Evolutionary conservation across 2,888 invertebrate genomes (phyloP).

Genomic region (Tipula helvola): DNA sequence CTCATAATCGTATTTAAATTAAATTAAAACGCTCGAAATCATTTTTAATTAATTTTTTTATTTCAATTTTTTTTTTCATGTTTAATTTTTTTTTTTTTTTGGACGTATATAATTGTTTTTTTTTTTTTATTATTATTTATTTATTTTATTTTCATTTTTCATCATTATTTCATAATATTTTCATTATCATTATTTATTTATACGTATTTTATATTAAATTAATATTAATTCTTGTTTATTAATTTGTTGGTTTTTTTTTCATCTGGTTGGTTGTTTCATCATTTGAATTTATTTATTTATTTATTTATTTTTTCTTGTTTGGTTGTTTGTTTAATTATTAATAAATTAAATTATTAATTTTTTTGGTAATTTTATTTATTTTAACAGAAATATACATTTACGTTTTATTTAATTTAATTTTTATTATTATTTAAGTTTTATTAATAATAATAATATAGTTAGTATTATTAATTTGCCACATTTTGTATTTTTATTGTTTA

Average conservation of each 20-base stretch:
- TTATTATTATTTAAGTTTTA: neutral
- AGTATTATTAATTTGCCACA: neutral
- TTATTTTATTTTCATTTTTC: neutral
- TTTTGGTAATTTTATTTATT: neutral
- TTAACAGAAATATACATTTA: slow-evolving; percentile 4
- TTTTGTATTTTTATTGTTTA: neutral
- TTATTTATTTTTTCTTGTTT: neutral
- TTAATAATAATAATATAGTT: neutral
- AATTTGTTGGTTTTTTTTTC: neutral
- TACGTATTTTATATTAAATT: neutral
- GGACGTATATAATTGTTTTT: neutral
- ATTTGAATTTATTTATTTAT: neutral
- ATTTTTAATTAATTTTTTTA: neutral
- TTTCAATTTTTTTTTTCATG: neutral
- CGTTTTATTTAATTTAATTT: neutral
- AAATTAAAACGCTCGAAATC: neutral
- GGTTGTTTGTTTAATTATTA: neutral
- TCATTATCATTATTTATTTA: neutral
- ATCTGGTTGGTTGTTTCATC: neutral
- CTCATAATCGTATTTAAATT: neutral
- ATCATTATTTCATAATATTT: neutral
- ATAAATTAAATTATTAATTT: neutral
- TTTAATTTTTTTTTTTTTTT: neutral
- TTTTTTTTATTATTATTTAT: neutral
- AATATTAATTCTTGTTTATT: neutral